These are phyloP conservation scores for Gadus macrocephalus DNA, from an alignment of 2,113 vertebrate genomes.

Conservation along the genomic window DNA sequence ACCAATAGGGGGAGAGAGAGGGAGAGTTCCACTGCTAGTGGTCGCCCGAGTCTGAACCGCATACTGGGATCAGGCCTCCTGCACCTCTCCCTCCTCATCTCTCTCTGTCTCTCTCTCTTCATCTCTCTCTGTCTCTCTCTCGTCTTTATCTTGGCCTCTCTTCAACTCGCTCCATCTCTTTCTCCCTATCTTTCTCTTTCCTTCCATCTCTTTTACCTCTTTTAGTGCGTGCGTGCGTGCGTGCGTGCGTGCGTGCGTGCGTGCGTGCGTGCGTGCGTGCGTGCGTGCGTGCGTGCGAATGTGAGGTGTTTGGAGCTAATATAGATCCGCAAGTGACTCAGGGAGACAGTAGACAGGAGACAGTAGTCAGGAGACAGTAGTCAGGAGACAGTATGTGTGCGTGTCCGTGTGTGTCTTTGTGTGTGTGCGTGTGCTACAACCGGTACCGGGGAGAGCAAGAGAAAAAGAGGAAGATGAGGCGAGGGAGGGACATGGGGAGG, in stretches of 20 bases:
- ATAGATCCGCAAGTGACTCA: slow-evolving; percentile 50
- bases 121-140: no score
- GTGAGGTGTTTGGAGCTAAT: slow-evolving; percentile 13
- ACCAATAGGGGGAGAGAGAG: not conserved
- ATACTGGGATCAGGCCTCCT: no score
- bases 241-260: slow-evolving; percentile 12
- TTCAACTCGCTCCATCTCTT: no score
- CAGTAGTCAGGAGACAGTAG: not conserved
- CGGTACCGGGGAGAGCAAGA: slow-evolving; percentile 2
- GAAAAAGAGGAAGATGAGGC: not conserved
- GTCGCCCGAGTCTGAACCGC: no score
- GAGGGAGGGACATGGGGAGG: no score
- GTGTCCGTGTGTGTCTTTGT: slow-evolving; percentile 8
- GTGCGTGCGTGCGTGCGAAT: not conserved
- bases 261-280: not conserved
- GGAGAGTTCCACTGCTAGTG: not conserved
- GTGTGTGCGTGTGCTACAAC: no score
- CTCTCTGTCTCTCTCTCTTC: no score
- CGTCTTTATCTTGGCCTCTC: no score
- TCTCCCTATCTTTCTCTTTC: no score
- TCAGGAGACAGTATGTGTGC: slow-evolving; percentile 18
- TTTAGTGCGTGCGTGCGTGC: no score
- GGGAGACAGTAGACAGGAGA: not conserved
- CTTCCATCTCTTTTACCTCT: no score
- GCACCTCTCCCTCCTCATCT: no score